Evolutionary conservation across 1,140 invertebrate genomes (phyloP).

Genomic region (Lamellibrachia luymesi): DNA sequence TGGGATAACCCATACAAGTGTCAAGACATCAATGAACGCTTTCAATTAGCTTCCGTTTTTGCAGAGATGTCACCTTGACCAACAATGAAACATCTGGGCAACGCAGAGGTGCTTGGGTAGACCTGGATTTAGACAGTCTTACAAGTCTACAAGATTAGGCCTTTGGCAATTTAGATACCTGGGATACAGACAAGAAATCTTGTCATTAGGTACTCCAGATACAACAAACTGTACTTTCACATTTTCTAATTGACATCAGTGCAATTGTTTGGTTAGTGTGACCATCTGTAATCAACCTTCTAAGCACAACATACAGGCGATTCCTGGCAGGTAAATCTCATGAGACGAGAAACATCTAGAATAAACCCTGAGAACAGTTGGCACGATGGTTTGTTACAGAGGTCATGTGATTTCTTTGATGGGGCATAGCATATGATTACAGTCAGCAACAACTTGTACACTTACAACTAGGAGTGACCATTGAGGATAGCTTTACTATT

Average conservation of each 20-base stretch:
- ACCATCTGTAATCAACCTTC: no score
- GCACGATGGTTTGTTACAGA: neutral
- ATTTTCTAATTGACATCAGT: no score
- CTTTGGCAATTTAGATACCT: neutral
- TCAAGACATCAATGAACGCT: neutral
- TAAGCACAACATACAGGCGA: no score
- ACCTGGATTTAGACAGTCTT: neutral
- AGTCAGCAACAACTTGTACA: neutral
- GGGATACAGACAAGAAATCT: neutral
- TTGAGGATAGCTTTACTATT: no score
- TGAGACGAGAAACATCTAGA: no score
- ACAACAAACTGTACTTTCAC: neutral
- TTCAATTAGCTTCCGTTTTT: neutral
- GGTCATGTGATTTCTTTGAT: neutral
- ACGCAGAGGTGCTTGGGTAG: neutral
- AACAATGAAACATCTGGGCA: neutral
- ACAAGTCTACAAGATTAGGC: neutral
- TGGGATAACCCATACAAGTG: neutral
- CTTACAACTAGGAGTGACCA: neutral
- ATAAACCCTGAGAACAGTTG: no score
- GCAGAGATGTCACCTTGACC: neutral
- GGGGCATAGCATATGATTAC: neutral
- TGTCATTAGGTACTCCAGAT: neutral
- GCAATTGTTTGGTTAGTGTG: no score
- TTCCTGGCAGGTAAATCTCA: no score